Conservation (phyloP, 2,797 vertebrate species). For the Epinephelus awoara region DNA sequence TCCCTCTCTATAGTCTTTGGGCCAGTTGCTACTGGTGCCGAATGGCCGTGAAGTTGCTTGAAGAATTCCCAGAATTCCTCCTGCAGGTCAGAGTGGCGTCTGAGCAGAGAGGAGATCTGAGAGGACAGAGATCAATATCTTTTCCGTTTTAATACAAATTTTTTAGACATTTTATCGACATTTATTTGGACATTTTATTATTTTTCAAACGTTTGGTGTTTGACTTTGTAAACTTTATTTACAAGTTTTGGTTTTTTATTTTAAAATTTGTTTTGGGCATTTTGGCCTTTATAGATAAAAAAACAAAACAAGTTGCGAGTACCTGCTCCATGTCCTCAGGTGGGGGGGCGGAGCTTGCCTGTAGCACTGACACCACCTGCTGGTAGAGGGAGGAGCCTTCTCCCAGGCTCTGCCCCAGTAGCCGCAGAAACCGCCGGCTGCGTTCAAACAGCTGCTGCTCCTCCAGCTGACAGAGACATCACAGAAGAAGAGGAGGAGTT, state of each 20-base stretch:
- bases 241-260: too few relatives aligned
- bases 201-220: too few relatives aligned
- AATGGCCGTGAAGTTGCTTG: slow-evolving; percentile 84
- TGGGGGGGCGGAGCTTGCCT: slow-evolving; percentile 86
- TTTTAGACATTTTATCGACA: too few relatives aligned
- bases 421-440: slow-evolving; percentile 90
- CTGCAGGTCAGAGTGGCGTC: slow-evolving; percentile 88
- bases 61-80: slow-evolving; percentile 91
- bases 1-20: not conserved
- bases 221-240: too few relatives aligned
- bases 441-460: slow-evolving; percentile 95
- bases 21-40: slow-evolving; percentile 69
- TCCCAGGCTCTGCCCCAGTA: slow-evolving; percentile 90
- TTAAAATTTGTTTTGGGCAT: too few relatives aligned
- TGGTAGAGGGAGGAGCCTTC: slow-evolving; percentile 90
- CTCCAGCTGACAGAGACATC: slow-evolving; percentile 81
- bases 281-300: too few relatives aligned
- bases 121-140: not conserved
- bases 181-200: too few relatives aligned
- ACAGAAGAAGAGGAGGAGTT: not conserved
- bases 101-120: slow-evolving; percentile 88
- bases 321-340: slow-evolving; percentile 89
- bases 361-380: slow-evolving; percentile 91
- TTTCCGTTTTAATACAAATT: too few relatives aligned
- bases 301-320: not conserved